phyloP scores from a whole-genome alignment of 2,888 invertebrate species.

The Cryptus armator region DNA sequence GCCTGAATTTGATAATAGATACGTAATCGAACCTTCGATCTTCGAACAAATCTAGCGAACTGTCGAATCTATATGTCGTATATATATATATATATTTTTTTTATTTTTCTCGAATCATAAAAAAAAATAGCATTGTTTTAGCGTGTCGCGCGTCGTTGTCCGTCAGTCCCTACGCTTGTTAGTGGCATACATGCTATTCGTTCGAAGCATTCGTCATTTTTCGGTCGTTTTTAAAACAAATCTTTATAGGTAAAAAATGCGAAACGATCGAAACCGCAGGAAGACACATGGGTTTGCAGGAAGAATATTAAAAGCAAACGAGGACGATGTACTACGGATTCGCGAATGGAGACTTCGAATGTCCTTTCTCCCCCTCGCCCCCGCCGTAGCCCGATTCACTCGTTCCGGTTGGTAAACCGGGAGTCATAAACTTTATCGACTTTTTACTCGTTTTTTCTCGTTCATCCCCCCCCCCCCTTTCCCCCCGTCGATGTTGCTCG shows the following conservation, averaged over 20 bases:
- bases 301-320: conserved; percentile 38
- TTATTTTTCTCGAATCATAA: neutral
- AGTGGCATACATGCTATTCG: neutral
- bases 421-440: conserved; percentile 54
- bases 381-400: conserved; percentile 5
- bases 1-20: neutral
- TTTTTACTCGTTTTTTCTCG: conserved; percentile 54
- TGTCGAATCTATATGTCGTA: no score
- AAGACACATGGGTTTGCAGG: conserved; percentile 15
- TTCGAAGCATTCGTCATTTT: neutral
- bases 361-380: neutral
- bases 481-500: conserved; percentile 13
- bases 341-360: conserved; percentile 23
- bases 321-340: conserved; percentile 2
- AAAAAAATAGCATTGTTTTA: neutral
- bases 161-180: neutral
- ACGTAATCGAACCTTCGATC: neutral
- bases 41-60: neutral
- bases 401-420: conserved; percentile 47
- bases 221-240: neutral
- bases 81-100: no score
- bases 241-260: conserved; percentile 19
- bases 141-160: neutral
- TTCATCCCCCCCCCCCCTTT: neutral
- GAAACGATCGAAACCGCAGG: conserved; percentile 7